Evolutionary conservation across 30 jellyfish, hydroid and myxozoan genomes (phyloP).

Genomic region (Morbakka virulenta): DNA sequence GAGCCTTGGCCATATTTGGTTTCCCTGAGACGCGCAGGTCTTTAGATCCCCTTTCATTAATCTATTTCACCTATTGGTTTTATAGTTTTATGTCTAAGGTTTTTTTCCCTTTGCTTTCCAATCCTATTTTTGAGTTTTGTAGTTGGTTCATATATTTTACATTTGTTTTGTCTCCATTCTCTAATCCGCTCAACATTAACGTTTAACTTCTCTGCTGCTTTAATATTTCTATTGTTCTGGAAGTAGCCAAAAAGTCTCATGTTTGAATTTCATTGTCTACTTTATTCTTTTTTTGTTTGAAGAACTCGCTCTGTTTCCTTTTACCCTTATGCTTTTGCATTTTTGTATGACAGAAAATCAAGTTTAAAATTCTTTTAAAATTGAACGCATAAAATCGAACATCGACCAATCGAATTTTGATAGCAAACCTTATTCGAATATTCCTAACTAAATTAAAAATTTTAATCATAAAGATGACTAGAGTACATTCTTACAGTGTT

Average conservation of each 20-base stretch:
- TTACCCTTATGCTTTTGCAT: background rate
- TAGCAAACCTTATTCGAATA: too few relatives aligned
- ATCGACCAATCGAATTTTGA: too few relatives aligned
- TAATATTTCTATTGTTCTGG: background rate
- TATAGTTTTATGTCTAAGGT: background rate
- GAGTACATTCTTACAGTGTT: background rate
- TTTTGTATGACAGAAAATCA: background rate
- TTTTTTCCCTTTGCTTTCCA: background rate
- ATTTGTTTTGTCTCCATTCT: background rate
- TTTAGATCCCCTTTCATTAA: background rate
- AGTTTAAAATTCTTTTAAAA: too few relatives aligned
- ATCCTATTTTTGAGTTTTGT: background rate
- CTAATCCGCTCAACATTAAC: background rate
- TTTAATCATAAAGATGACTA: background rate
- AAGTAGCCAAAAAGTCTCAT: background rate
- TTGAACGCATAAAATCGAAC: too few relatives aligned
- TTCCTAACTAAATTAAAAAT: too few relatives aligned
- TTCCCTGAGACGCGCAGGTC: background rate
- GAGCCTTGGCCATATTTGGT: background rate
- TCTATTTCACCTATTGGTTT: background rate
- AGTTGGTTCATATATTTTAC: background rate
- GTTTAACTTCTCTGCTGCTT: background rate
- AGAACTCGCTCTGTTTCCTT: background rate
- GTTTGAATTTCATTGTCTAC: background rate
- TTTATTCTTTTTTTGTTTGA: background rate